Evolutionary conservation across 2,888 invertebrate genomes (phyloP), one percentile per base, ranked within the genome.

Genomic region (Eurytoma adleriae): DNA sequence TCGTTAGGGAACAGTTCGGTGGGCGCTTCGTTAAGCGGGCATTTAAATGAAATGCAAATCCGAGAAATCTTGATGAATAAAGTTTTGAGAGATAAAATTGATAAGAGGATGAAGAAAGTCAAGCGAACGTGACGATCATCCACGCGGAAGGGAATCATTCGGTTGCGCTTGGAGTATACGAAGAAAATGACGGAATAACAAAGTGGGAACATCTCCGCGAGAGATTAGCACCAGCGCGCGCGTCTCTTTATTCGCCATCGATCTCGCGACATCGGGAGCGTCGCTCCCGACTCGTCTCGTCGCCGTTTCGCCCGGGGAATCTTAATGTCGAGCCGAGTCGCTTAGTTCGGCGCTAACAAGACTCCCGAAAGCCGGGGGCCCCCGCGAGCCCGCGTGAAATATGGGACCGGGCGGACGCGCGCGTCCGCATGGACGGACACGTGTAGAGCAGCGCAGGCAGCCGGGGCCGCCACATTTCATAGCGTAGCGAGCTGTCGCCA

Each of bases 401-500:
- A 89, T 89, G 88, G 88, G 89, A 85, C 87, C 85, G 84, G 85
- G 84, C 83, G 73, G 83, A 79, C 83, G 83, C 74, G 83, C 74
- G 70, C 74, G 72, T 57, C 59, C 73, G 57, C 64, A 57, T 48
- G 59, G 52, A 30, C 57, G 61, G 50, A 54, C 79, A 50, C 70
- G 70, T 74, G 27, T n/a, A 57, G 57, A 57, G 1, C 12, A n/a
- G 71, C 24, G 82, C 16, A 7, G 64, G 54, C 20, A 27, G 74
- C 66, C 56, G 48, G 82, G 83, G n/a, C 61, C 80, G 81, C 78
- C 74, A 78, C 84, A 83, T 86, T 85, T 86, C 86, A 84, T 85
- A 84, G 84, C 86, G 85, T 86, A 88, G 88, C 88, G 84, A 86
- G 88, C 90, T 89, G 90, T 90, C 90, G 88, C 87, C 90, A 89